Base-by-base conservation (phyloP, 1,140 invertebrate genomes). In the Zelostemma sp. region DNA sequence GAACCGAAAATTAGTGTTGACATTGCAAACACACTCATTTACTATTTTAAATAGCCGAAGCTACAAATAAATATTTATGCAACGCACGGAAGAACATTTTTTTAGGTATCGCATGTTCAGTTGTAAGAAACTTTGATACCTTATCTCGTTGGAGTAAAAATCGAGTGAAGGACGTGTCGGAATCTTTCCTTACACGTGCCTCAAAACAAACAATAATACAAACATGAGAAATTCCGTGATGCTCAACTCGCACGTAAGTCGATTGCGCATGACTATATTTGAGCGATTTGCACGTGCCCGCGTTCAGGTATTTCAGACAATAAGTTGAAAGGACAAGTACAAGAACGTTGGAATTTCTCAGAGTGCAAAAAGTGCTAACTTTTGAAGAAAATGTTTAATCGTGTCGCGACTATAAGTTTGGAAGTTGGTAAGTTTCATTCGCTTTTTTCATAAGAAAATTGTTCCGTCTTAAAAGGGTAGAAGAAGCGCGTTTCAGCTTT, bases 261-360 rank as follows among this genome's bases (percentile, higher is more conserved):
- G 46, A 40, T 25, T 54, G 61, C 71, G 71, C 59, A 54, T 69
- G 72, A 67, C 53, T 74, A 74, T 76, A 74, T 73, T 76, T 73
- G 73, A 76, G 41, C 47, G 49, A 59, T 49, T 50, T 58, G 48
- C 47, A 45, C 66, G 50, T 6, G 40, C 47, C 57, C 15, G 43
- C 56, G 35, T 43, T 41, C 35, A 68, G 38, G 43, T 63, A 19
- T 56, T 49, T 25, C 21, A 25, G 3, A 40, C 59, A 12, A 19
- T 25, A 17, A 31, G 33, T n/a, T 28, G 17, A 14, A 12, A 50
- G 18, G 41, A 64, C 25, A 28, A 28, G 25, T n/a, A 54, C 66
- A 18, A 45, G 38, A 33, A 18, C 33, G 19, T 25, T 12, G 16
- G 1, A 28, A 16, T 55, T 55, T 15, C 14, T 11, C 14, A 9